A percentile compares a stretch with the other conserved stretches of the same genome.
Evolutionary conservation across 2,113 vertebrate species (phyloP).

Genomic region (Galbula dea): DNA sequence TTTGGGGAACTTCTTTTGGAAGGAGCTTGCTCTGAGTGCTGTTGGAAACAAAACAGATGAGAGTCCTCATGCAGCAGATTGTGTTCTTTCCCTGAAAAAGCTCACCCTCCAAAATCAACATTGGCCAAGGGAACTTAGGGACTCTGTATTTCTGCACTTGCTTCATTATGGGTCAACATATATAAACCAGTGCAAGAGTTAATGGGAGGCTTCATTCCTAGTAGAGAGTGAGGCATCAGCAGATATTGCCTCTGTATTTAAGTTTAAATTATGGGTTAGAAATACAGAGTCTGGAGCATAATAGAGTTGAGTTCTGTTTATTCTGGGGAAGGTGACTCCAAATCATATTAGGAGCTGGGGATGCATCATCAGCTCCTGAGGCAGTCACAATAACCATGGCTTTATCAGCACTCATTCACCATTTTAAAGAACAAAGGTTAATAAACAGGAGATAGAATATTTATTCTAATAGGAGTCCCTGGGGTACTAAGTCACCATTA

Average conservation of each 20-base stretch:
- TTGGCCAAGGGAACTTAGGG: background rate
- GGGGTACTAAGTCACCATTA: conserved; percentile 34
- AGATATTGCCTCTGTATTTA: background rate
- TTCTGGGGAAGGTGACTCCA: conserved; percentile 55
- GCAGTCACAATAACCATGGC: background rate
- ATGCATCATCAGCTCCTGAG: conserved; percentile 41
- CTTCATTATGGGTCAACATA: background rate
- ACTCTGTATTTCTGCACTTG: background rate
- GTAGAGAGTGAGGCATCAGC: background rate
- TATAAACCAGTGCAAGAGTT: background rate
- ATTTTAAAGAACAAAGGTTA: conserved; percentile 53
- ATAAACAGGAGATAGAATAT: conserved; percentile 54
- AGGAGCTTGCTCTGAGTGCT: background rate
- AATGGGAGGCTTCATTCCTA: background rate
- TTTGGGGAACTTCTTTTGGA: background rate
- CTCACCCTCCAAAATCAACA: background rate
- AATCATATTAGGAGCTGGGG: conserved; percentile 32
- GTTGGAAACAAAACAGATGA: background rate
- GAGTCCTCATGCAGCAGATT: background rate
- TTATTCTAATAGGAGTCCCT: conserved; percentile 32
- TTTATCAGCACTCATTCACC: conserved; percentile 41
- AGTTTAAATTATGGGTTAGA: background rate
- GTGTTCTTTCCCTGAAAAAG: background rate
- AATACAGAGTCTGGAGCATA: background rate
- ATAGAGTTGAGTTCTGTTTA: conserved; percentile 26